These are phyloP conservation scores for Schizotus pectinicornis DNA, from an alignment of 2,888 invertebrate species.

Conservation along the genomic window DNA sequence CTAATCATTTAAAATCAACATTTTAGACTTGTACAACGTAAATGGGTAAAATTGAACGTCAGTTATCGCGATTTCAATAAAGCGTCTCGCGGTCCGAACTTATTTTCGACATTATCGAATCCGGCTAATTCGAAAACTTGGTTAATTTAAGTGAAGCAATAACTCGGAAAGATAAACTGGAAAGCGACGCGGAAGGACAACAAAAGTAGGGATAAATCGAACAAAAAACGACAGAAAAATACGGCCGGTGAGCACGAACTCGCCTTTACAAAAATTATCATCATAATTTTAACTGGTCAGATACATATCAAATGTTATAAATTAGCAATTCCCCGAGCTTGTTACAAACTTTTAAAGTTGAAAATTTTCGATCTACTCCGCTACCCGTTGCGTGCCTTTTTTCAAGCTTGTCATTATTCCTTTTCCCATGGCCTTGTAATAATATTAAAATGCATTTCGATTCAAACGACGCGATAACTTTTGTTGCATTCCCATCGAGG, in stretches of 20 bases:
- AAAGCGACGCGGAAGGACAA: too few species aligned
- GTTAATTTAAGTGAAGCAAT: too few species aligned
- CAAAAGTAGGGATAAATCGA: too few species aligned
- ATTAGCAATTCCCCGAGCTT: conserved; percentile 24
- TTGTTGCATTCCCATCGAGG: too few species aligned
- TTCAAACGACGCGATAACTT: conserved; percentile 16
- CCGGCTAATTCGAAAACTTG: too few species aligned
- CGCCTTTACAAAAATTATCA: conserved; percentile 51
- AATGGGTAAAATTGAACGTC: too few species aligned
- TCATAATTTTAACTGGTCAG: conserved; percentile 51
- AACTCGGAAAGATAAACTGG: too few species aligned
- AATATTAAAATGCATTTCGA: conserved; percentile 22
- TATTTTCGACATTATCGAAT: too few species aligned
- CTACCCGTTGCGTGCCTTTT: conserved; percentile 21
- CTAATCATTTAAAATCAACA: too few species aligned
- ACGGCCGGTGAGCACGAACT: conserved; percentile 46
- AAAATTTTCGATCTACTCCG: conserved; percentile 9
- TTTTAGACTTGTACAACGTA: too few species aligned
- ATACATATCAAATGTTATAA: conserved; percentile 53
- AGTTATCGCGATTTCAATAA: too few species aligned
- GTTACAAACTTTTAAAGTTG: conserved; percentile 20
- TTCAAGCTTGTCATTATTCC: conserved; percentile 19
- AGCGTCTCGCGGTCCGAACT: too few species aligned
- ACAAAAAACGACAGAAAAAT: conserved; percentile 39
- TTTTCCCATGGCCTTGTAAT: conserved; percentile 25